Evolutionary conservation across 2,888 invertebrate genomes (phyloP), one percentile per base, ranked within the genome.

Genomic region (Epinotia brunnichana): DNA sequence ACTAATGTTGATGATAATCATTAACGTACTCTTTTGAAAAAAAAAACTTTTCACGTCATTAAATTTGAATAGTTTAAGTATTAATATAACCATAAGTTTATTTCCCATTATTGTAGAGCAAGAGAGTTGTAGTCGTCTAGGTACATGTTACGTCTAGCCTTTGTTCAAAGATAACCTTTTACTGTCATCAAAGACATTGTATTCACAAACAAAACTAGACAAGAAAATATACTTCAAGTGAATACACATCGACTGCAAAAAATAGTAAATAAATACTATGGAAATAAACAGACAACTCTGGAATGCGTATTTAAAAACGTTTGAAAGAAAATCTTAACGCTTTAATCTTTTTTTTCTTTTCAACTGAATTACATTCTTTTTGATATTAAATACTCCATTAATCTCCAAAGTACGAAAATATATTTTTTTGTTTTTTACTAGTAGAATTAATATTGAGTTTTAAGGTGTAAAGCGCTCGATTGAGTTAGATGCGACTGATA

Each of bases 141-240:
- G 5, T 48, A 51, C 63, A 69, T 63, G 69, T 73, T 69, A 39
- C 57, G 67, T 69, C 69, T 73, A 69, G 69, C 73, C 63, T 63
- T 73, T 69, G 73, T 73, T 73, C 61, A 62, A 69, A 85, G 82
- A 83, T 82, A 84, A 81, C 82, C 78, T 82, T 85, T 82, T 83
- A 83, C 80, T 81, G 78, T 82, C 80, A 83, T 85, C 84, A 84
- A 85, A 85, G 85, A 84, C 78, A 80, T 80, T 83, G 79, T 84
- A 85, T 85, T 82, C 80, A 79, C 82, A 85, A 86, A 83, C 80
- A 83, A 76, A 79, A 75, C 76, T 73, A 72, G 61, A 67, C 69
- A 69, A 73, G 63, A 74, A 64, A 69, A 67, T 69, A 61, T 66
- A 64, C 63, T 70, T 41, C 69, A 70, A 67, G 68, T 68, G 76